phyloP scores from a whole-genome alignment of 2,888 invertebrate species.

The Idaea straminata region DNA sequence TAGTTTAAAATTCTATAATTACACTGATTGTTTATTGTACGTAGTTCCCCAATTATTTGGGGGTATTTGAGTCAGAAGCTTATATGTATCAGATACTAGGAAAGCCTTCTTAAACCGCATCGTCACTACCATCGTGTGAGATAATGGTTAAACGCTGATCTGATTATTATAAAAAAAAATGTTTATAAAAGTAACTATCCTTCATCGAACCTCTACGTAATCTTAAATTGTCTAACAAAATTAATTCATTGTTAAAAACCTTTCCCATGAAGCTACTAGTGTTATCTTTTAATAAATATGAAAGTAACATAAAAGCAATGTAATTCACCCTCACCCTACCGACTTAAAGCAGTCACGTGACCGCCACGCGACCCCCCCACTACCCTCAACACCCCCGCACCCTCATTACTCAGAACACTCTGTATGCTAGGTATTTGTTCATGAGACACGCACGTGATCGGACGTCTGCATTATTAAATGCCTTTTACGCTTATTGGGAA shows the following conservation, averaged over 20 bases:
- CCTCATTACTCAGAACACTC: constrained; percentile 59
- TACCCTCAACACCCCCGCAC: constrained; percentile 42
- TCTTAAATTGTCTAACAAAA: not conserved
- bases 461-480: constrained; percentile 80
- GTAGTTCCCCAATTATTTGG: too few species aligned
- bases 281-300: constrained; percentile 46
- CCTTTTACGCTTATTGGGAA: constrained; percentile 78
- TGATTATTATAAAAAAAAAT: too few species aligned
- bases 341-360: constrained; percentile 74
- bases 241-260: not conserved
- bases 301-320: constrained; percentile 52
- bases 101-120: too few species aligned
- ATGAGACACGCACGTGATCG: constrained; percentile 63
- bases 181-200: too few species aligned
- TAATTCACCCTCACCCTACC: constrained; percentile 54
- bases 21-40: too few species aligned
- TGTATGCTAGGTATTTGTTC: constrained; percentile 74
- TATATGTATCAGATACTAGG: too few species aligned
- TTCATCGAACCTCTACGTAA: not conserved
- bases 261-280: constrained; percentile 12
- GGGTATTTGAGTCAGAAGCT: too few species aligned
- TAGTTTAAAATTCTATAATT: too few species aligned
- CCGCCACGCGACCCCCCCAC: constrained; percentile 57
- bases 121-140: too few species aligned
- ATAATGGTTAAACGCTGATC: too few species aligned